Percentiles rank a stretch among this genome's conserved stretches.
phyloP scores from a whole-genome alignment of 2,888 invertebrate species.

The Meghimatium bilineatum region DNA sequence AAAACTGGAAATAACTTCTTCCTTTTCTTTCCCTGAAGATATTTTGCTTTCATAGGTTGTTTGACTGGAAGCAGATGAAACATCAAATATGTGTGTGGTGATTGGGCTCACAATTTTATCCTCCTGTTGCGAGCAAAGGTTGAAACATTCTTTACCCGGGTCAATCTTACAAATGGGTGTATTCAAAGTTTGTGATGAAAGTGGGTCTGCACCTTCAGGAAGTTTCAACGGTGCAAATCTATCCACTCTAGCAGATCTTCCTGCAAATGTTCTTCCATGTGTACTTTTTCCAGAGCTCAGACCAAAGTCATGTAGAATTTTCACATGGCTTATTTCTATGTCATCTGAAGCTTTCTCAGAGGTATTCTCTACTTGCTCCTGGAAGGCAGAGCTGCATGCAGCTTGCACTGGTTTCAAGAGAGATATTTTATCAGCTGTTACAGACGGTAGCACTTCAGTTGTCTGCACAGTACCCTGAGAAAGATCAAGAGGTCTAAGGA shows the following conservation, averaged over 20 bases:
- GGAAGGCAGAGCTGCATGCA: not conserved
- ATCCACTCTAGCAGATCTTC: not conserved
- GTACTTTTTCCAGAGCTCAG: not conserved
- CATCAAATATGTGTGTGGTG: not conserved
- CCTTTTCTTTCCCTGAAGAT: not conserved
- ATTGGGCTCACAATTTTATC: not conserved
- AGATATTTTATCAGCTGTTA: not conserved
- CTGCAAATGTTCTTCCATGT: not conserved
- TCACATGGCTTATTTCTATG: conserved; percentile 11
- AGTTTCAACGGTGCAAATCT: conserved; percentile 25
- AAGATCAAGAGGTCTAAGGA: conserved; percentile 34
- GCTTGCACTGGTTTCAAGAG: conserved; percentile 12
- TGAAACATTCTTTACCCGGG: conserved; percentile 19
- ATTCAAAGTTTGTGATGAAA: conserved; percentile 8
- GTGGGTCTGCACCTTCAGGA: conserved; percentile 13
- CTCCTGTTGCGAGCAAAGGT: not conserved
- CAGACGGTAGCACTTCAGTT: not conserved
- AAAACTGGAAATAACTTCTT: not conserved
- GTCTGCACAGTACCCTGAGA: conserved; percentile 19
- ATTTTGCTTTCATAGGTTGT: not conserved
- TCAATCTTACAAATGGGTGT: conserved; percentile 26
- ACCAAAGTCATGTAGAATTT: conserved; percentile 15
- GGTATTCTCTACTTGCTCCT: not conserved
- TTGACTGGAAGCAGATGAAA: not conserved
- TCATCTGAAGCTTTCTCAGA: not conserved